Percentiles rank a stretch among this genome's conserved stretches.
Evolutionary conservation across 2,888 invertebrate genomes (phyloP).

Genomic region (Synanthedon vespiformis): DNA sequence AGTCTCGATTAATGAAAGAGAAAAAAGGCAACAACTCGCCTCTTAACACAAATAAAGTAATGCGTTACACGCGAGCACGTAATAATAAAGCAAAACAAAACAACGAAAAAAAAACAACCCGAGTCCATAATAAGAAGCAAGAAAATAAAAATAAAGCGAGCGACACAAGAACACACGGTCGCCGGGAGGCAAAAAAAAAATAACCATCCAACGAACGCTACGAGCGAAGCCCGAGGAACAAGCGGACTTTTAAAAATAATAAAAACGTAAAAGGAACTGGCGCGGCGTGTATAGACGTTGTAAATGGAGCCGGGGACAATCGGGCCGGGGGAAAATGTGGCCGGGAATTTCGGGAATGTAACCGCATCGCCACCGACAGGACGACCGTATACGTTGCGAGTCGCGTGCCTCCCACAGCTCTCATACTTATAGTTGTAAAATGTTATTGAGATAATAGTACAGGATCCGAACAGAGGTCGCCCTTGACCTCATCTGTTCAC

Average conservation of each 20-base stretch:
- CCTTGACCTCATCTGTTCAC: no score
- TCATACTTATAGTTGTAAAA: conserved; percentile 14
- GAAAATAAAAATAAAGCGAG: conserved; percentile 69
- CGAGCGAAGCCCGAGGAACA: conserved; percentile 68
- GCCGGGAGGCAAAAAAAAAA: conserved; percentile 70
- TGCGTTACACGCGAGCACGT: conserved; percentile 63
- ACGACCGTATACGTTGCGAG: conserved; percentile 28
- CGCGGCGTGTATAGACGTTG: conserved; percentile 65
- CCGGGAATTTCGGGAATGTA: conserved; percentile 65
- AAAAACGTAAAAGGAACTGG: conserved; percentile 70
- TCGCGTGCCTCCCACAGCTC: conserved; percentile 31
- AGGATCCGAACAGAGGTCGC: neutral
- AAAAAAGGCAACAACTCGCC: conserved; percentile 49
- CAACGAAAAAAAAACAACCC: conserved; percentile 44
- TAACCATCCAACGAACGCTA: conserved; percentile 41
- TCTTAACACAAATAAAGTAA: conserved; percentile 68
- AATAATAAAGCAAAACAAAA: conserved; percentile 49
- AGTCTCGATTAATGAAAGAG: conserved; percentile 60
- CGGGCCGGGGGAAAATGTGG: conserved; percentile 62
- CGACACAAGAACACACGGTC: conserved; percentile 69
- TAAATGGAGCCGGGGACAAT: conserved; percentile 69
- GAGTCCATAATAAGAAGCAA: conserved; percentile 70
- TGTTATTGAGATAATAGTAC: neutral
- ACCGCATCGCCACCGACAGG: conserved; percentile 32
- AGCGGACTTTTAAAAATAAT: conserved; percentile 65